These are phyloP conservation scores for cattle (Bos taurus) DNA, from an alignment of 2,113 vertebrate genomes.

Conservation along the genomic window DNA sequence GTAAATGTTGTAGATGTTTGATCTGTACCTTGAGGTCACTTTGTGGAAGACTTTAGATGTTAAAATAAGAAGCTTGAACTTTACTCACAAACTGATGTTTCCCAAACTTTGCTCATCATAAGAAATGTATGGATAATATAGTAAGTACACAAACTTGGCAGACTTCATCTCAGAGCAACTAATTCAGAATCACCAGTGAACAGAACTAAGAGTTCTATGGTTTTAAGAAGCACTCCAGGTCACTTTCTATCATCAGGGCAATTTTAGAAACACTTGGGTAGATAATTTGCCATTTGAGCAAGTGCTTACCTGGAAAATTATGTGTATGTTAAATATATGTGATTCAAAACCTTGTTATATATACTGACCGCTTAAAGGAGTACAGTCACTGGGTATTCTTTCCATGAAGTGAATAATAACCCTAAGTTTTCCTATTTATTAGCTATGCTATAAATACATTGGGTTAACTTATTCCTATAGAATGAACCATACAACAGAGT, in stretches of 20 bases:
- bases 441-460: neutral
- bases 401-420: conserved; percentile 10
- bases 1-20: neutral
- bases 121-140: neutral
- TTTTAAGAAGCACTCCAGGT: neutral
- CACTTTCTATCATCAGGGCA: neutral
- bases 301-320: neutral
- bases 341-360: neutral
- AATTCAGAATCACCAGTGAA: neutral
- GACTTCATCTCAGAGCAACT: neutral
- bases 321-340: neutral
- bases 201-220: neutral
- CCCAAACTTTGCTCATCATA: neutral
- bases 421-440: neutral
- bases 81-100: neutral
- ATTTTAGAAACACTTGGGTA: conserved; percentile 1
- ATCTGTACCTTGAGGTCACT: neutral
- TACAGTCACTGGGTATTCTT: neutral
- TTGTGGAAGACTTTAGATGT: neutral
- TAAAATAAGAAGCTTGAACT: neutral
- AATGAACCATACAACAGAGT: neutral
- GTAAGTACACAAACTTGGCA: neutral
- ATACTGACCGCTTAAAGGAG: neutral
- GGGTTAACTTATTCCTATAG: neutral
- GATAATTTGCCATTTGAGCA: neutral